Evolutionary conservation across 1,140 invertebrate species (phyloP), one percentile per base, ranked within the genome.

Genomic region (Aphidius ervi): DNA sequence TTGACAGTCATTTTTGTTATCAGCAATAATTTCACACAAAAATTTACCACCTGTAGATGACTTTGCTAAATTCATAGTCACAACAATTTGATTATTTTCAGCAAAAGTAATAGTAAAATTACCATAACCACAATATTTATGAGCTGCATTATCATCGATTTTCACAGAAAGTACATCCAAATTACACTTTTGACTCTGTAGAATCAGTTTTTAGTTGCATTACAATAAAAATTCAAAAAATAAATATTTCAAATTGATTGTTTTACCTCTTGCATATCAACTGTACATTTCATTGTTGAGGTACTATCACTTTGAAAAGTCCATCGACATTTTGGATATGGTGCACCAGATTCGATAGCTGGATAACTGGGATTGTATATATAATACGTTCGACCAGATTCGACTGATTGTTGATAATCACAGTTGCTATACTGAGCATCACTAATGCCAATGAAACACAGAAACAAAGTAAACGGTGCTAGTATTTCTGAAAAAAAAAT

Each of bases 111-210:
- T 56, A n/a, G 58, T 74, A 7, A 85, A 66, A 0, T 67, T 65
- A 1, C 82, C 80, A 1, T 56, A 58, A 8, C 85, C 85, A 62
- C 86, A 87, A 64, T 84, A 86, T 7, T 67, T 75, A 5, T 81
- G 72, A 45, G 43, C 59, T 56, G 37, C 9, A 16, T 54, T 23
- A 2, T n/a, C 37, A 16, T 9, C 31, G 8, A 58, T 41, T 43
- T 67, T 9, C 6, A 74, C 46, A 8, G 45, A 31, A 8, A 73
- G 9, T 0, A 6, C 56, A n/a, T 70, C 66, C 20, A 48, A 1
- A 1, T 39, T 45, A 63, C 85, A 86, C 20, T 69, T 46, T 5
- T 6, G 0, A 40, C 57, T 66, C 71, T 73, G 52, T 50, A 39
- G 41, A 63, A 31, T 31, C 23, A 31, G 16, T 31, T 31, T 31